Evolutionary conservation across 2,797 vertebrate genomes (phyloP).

Genomic region (Erethizon dorsatum): DNA sequence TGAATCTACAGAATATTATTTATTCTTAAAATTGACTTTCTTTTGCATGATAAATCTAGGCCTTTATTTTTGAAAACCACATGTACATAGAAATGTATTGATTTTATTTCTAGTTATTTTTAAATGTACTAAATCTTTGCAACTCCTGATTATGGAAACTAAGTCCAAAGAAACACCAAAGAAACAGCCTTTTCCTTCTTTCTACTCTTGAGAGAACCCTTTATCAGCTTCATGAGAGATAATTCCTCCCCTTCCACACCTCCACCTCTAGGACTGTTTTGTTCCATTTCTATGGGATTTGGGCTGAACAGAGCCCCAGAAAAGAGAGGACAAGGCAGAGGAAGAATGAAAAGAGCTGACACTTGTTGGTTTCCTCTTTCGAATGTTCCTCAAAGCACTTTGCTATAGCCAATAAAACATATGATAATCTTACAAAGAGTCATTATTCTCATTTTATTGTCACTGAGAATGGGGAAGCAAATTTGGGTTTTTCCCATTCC

Average conservation of each 20-base stretch:
- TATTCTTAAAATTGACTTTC: background rate
- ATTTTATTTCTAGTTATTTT: constrained; percentile 55
- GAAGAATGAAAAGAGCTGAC: background rate
- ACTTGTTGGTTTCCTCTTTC: background rate
- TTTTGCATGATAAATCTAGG: constrained; percentile 13
- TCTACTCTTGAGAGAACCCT: background rate
- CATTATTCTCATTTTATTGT: background rate
- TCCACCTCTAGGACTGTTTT: background rate
- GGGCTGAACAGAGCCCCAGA: background rate
- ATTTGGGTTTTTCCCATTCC: constrained; percentile 25
- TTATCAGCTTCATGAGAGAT: background rate
- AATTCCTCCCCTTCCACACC: background rate
- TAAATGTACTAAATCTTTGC: constrained; percentile 8
- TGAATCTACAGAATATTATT: background rate
- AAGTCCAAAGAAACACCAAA: background rate
- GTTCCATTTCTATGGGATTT: background rate
- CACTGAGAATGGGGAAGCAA: background rate
- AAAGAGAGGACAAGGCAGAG: background rate
- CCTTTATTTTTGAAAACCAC: background rate
- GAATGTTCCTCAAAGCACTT: background rate
- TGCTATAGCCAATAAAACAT: background rate
- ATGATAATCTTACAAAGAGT: background rate
- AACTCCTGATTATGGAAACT: constrained; percentile 32
- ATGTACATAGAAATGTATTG: background rate
- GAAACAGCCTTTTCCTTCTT: background rate